Evolutionary conservation across 2,113 vertebrate species (phyloP).

Genomic region (Hystrix cristata): DNA sequence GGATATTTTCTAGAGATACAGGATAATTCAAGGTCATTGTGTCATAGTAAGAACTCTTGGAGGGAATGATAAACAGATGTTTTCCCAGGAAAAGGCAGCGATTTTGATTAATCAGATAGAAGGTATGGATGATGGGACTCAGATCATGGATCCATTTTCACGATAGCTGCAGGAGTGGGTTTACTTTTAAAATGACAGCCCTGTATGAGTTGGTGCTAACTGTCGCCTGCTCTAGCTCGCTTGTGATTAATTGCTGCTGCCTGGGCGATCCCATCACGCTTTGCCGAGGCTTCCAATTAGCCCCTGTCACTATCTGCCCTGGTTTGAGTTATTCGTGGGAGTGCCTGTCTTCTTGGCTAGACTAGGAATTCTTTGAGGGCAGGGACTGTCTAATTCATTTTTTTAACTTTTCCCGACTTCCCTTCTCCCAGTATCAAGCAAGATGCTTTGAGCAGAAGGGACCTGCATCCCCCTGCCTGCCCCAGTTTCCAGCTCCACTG

Average conservation of each 20-base stretch:
- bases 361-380: constrained; percentile 54
- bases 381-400: constrained; percentile 28
- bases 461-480: background rate
- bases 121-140: background rate
- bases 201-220: background rate
- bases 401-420: background rate
- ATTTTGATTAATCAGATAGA: constrained; percentile 59
- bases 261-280: background rate
- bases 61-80: constrained; percentile 66
- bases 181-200: constrained; percentile 17
- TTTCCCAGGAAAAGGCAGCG: constrained; percentile 3
- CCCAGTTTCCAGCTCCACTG: background rate
- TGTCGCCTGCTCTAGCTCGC: background rate
- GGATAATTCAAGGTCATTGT: constrained; percentile 42
- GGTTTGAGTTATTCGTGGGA: constrained; percentile 9
- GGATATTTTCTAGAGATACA: constrained; percentile 54
- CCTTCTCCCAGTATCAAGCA: background rate
- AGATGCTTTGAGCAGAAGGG: background rate
- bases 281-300: constrained; percentile 45
- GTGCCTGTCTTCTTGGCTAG: constrained; percentile 43
- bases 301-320: constrained; percentile 49
- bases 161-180: constrained; percentile 5
- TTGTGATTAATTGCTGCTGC: constrained; percentile 12
- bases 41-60: background rate
- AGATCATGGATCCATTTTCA: constrained; percentile 7